Evolutionary conservation across 2,888 invertebrate species (phyloP).

Genomic region (Melanargia galathea): DNA sequence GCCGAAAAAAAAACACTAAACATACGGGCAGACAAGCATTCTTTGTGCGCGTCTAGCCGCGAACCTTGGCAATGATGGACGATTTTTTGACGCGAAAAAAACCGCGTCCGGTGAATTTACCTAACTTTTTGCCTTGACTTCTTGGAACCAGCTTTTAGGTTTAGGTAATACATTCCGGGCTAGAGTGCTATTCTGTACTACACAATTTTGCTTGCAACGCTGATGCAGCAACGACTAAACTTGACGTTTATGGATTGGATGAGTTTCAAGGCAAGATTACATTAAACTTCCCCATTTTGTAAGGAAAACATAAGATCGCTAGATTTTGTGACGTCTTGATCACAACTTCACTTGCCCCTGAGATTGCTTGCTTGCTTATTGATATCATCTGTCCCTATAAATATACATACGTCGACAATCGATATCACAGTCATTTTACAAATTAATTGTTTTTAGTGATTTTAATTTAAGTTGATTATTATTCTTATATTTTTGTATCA

Average conservation of each 20-base stretch:
- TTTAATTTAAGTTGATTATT: too few species aligned
- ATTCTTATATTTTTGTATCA: too few species aligned
- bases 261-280: background rate
- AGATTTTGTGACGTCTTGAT: too few species aligned
- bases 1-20: conserved; percentile 71
- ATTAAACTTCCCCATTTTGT: too few species aligned
- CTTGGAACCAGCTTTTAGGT: conserved; percentile 68
- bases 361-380: too few species aligned
- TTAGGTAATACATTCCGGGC: conserved; percentile 69
- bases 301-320: too few species aligned
- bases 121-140: conserved; percentile 75
- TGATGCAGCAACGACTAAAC: background rate
- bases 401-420: too few species aligned
- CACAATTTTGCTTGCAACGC: background rate
- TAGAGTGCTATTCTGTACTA: conserved; percentile 29
- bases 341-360: too few species aligned
- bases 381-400: too few species aligned
- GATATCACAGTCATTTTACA: too few species aligned
- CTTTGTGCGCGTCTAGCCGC: conserved; percentile 77
- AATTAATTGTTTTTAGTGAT: too few species aligned
- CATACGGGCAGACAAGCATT: conserved; percentile 71
- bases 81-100: conserved; percentile 73
- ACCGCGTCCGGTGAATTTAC: conserved; percentile 77
- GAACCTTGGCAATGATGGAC: conserved; percentile 77
- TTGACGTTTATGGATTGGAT: background rate